Conservation (phyloP, 2,113 vertebrate species). For the Ameiurus melas region DNA sequence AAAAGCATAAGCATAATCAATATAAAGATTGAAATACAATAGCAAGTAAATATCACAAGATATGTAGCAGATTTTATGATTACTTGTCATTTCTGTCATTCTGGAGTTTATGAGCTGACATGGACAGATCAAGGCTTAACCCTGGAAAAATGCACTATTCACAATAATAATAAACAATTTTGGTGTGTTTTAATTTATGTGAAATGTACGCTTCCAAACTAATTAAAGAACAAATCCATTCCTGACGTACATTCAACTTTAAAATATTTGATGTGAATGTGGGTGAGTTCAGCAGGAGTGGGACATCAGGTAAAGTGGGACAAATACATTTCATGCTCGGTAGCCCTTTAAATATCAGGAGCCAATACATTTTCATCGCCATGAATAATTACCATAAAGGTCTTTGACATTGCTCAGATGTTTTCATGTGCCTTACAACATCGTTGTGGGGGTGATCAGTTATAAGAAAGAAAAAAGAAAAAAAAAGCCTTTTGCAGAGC, state of each 20-base stretch:
- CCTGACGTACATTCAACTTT: not conserved
- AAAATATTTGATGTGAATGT: not conserved
- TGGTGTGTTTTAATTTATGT: not conserved
- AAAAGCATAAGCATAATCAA: not conserved
- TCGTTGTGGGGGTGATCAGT: too few species aligned
- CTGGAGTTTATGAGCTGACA: not conserved
- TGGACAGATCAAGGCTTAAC: not conserved
- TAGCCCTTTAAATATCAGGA: too few species aligned
- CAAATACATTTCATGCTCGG: too few species aligned
- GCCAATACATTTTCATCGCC: too few species aligned
- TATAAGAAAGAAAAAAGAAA: too few species aligned
- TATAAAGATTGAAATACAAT: not conserved
- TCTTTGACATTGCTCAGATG: too few species aligned
- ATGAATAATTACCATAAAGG: too few species aligned
- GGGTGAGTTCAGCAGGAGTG: too few species aligned
- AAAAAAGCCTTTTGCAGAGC: too few species aligned
- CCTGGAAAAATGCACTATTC: not conserved
- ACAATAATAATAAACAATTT: not conserved
- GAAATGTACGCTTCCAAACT: not conserved
- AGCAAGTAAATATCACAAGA: not conserved
- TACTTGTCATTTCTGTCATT: not conserved
- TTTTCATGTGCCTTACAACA: too few species aligned
- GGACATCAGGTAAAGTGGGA: too few species aligned
- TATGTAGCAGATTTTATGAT: slow-evolving; percentile 14
- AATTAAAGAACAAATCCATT: not conserved